Base-by-base conservation (phyloP, 2,888 invertebrate genomes). In the Drosophila kanekoi region DNA sequence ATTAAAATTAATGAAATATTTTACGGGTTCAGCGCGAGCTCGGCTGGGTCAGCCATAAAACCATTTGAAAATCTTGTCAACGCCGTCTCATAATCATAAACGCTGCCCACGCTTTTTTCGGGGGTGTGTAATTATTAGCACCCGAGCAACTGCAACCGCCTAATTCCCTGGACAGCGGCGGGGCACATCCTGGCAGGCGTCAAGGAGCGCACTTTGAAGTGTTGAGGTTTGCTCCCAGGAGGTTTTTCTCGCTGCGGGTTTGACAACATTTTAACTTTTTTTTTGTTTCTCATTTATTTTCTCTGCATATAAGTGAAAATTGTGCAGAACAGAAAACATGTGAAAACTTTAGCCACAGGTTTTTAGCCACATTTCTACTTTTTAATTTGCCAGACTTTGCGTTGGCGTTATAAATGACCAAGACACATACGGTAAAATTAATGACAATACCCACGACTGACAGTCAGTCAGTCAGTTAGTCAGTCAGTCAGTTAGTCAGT, bases 1-100 rank as follows among this genome's bases (percentile, higher is more conserved):
- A 91, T 91, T 91, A 91, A 91, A 91, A 91, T 90, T 91, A 91
- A 91, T 91, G 91, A 91, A 91, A 91, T 90, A 90, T 91, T 89
- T 81, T 76, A 83, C 64, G 66, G 64, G 53, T 62, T 52, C 41
- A 14, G 28, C 20, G 69, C 52, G 14, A 40, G 38, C 32, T 48
- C 48, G 40, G 49, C 64, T 59, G 76, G 81, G 73, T 78, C 80
- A 88, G 83, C 72, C 81, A 87, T 75, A 83, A 90, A 89, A 90
- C 80, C 88, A 81, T 87, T 89, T 87, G 70, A 67, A 75, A 88
- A 83, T 88, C 89, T 88, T 87, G 89, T 83, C 83, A 88, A 84
- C 87, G 84, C 79, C 72, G 81, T 69, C 72, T 82, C 74, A 87
- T 86, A 87, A 86, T 82, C 80, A 82, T 88, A 87, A 89, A 77